Conservation (phyloP, 2,113 vertebrate genomes). For the Campylomormyrus numenius region DNA sequence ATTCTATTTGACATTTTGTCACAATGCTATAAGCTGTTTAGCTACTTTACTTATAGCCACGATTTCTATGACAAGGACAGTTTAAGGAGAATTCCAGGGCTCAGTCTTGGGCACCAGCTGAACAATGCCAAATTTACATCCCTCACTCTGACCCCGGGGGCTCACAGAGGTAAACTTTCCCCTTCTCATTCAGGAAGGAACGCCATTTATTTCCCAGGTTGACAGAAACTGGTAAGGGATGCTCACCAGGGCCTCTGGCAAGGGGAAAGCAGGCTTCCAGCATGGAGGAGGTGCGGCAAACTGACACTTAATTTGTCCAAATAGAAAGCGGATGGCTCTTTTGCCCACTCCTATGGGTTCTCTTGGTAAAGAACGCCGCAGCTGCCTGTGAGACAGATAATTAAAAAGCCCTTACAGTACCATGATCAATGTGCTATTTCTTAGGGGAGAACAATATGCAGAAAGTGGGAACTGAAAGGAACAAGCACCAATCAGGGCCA, state of each 20-base stretch:
- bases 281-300: not conserved
- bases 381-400: not conserved
- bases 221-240: not conserved
- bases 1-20: not conserved
- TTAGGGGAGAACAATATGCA: not conserved
- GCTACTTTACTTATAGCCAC: not conserved
- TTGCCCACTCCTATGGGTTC: not conserved
- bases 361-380: not conserved
- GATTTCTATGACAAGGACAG: not conserved
- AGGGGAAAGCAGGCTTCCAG: not conserved
- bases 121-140: not conserved
- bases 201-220: not conserved
- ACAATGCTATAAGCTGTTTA: not conserved
- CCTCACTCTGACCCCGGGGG: not conserved
- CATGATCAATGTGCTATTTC: not conserved
- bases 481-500: not conserved
- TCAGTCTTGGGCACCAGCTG: not conserved
- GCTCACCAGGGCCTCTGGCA: not conserved
- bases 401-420: not conserved
- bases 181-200: not conserved
- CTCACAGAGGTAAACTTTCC: not conserved
- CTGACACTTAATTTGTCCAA: conserved; percentile 1
- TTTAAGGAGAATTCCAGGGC: not conserved
- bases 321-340: not conserved
- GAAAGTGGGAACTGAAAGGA: not conserved